Base-by-base conservation (phyloP, 2,797 vertebrate species). In the Mormyrus proboscirostris region DNA sequence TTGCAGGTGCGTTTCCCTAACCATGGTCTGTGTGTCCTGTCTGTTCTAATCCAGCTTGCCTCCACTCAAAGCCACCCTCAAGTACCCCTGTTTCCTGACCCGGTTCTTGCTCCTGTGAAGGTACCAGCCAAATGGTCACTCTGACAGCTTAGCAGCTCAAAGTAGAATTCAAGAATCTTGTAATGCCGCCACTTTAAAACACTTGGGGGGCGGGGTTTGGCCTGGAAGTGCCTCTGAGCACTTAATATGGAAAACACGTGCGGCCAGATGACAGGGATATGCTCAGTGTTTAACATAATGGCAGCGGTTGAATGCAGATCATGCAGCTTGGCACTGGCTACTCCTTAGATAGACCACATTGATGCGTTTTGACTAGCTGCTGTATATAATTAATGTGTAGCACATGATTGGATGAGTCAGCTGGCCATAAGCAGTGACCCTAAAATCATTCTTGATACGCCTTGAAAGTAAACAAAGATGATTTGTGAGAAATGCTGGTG, bases 41-140 rank as follows among this genome's bases (percentile, higher is more conserved):
- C 22, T 84, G 92, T 95, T 94, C 94, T n/a, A 94, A 89, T 95
- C 96, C 94, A 97, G 95, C 96, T 94, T 95, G 94, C 95, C 93
- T 90, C 95, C 94, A 94, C 95, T 95, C 95, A 94, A 93, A 95
- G 94, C 93, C 92, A 93, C 91, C 95, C 95, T 41, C 95, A 95
- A 95, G 91, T 94, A 91, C 47, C 95, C 51, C 76, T 50, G 65
- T 82, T 83, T 50, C 95, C 96, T 93, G 95, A 95, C 95, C 93
- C 57, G 8, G 59, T 33, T 69, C 65, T 91, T 94, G 93, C 94
- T 95, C 94, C 94, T 94, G 95, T 96, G 94, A 96, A 96, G 96
- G 96, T 97, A 97, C 96, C 93, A 90, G 10, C 16, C n/a, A 79
- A 96, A 96, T 92, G 89, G 16, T 65, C 19, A 19, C 22, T n/a